These are phyloP conservation scores for Salvator merianae DNA, from an alignment of 2,113 vertebrate genomes.

Conservation along the genomic window DNA sequence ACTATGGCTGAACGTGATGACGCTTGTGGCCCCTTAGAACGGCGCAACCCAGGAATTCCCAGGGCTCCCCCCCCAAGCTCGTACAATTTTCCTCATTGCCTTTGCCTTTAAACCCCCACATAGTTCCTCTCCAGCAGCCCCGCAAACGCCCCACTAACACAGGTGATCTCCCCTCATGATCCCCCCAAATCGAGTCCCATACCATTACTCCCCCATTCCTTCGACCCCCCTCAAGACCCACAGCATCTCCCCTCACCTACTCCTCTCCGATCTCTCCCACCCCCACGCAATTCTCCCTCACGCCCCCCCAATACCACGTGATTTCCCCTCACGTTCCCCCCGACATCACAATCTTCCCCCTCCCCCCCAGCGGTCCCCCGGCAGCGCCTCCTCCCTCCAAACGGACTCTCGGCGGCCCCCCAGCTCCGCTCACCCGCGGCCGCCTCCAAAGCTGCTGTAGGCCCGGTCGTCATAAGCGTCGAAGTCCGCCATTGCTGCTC, in stretches of 20 bases:
- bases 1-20: no score
- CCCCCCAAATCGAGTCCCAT: not conserved
- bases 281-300: not conserved
- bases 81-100: not conserved
- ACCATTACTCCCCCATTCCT: slow-evolving; percentile 27
- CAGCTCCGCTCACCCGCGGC: slow-evolving; percentile 84
- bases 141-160: not conserved
- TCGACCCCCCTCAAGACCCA: no score
- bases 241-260: no score
- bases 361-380: not conserved
- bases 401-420: fast-evolving
- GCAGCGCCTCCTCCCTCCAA: not conserved
- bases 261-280: not conserved
- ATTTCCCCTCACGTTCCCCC: not conserved
- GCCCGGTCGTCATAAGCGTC: slow-evolving; percentile 93
- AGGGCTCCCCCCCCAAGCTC: not conserved
- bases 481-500: slow-evolving; percentile 91
- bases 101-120: not conserved
- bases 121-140: no score
- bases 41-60: no score
- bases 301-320: not conserved
- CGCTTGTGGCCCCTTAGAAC: no score
- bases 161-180: not conserved
- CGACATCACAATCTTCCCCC: not conserved
- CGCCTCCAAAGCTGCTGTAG: slow-evolving; percentile 93